Conservation (phyloP, 1,140 invertebrate species). For the Zophobas morio region DNA sequence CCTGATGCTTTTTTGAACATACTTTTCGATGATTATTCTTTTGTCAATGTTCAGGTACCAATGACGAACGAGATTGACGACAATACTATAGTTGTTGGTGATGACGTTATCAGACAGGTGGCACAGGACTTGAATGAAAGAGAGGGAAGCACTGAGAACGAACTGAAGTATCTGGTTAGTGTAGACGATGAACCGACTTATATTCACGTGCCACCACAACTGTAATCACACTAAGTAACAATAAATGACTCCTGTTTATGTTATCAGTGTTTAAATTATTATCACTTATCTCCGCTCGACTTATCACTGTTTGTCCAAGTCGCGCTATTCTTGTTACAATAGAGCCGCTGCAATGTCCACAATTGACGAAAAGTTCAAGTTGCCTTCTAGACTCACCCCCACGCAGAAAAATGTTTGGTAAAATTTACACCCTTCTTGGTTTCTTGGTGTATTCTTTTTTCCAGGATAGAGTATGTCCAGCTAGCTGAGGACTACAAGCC, state of each 20-base stretch:
- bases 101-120: background rate
- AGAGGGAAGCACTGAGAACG: background rate
- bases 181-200: too few species aligned
- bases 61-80: constrained; percentile 1
- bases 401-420: constrained; percentile 61
- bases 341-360: background rate
- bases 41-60: background rate
- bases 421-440: constrained; percentile 7
- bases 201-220: too few species aligned
- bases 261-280: too few species aligned
- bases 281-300: background rate
- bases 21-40: background rate
- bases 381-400: constrained; percentile 57
- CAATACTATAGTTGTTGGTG: background rate
- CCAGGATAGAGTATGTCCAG: constrained; percentile 95
- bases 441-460: background rate
- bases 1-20: constrained; percentile 2
- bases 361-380: constrained; percentile 57
- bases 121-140: background rate
- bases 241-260: too few species aligned
- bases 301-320: background rate
- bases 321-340: background rate
- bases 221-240: too few species aligned
- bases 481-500: constrained; percentile 91
- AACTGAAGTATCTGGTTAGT: too few species aligned